These are phyloP conservation scores for Tetramorium simillimum DNA, from an alignment of 1,140 invertebrate species.

Conservation along the genomic window DNA sequence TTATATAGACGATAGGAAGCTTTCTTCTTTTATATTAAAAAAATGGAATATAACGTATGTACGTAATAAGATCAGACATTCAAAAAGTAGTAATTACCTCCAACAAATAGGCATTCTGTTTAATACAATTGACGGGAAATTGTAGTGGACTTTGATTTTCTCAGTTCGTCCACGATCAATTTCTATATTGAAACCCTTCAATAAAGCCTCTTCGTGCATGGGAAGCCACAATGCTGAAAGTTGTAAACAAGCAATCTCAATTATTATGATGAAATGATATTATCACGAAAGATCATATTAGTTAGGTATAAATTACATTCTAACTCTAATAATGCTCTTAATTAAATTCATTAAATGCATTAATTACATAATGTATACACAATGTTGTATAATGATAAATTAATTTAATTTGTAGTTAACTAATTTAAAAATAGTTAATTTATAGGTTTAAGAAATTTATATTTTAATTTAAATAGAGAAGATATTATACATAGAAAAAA, in stretches of 20 bases:
- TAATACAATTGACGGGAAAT: background rate
- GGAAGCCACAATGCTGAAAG: background rate
- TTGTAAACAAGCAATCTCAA: background rate
- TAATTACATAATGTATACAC: background rate
- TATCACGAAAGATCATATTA: background rate
- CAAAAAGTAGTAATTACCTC: background rate
- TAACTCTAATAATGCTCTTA: background rate
- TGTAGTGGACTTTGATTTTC: background rate
- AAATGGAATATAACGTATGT: background rate
- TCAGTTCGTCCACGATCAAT: background rate
- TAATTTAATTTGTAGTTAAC: background rate
- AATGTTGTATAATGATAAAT: background rate
- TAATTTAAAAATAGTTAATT: background rate
- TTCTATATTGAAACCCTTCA: background rate
- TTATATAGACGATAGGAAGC: background rate
- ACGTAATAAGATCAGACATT: background rate
- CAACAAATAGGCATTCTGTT: background rate
- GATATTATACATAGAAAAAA: background rate
- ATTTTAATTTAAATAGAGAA: background rate
- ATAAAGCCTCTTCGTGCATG: background rate
- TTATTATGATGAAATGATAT: background rate
- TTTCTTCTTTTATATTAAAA: background rate
- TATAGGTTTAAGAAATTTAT: background rate
- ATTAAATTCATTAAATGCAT: background rate
- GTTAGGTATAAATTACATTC: background rate